Evolutionary conservation across 2,888 invertebrate genomes (phyloP), one percentile per base, ranked within the genome.

Genomic region (Sminthurides aquaticus): DNA sequence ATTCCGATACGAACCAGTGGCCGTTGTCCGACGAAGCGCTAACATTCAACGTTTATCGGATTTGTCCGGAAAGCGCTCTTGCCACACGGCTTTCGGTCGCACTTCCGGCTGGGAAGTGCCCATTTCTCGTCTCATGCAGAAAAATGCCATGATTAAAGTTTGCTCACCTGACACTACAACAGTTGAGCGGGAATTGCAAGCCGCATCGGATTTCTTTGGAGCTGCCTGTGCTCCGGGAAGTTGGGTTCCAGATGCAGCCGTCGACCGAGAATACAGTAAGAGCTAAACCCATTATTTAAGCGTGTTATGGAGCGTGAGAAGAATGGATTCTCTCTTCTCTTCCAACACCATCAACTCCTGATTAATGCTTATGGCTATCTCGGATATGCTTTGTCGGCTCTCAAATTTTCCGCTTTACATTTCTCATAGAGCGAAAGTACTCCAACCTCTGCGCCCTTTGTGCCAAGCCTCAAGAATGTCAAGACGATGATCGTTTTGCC

Each of bases 141-240:
- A 75, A 81, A 85, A 25, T 20, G 79, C 87, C 20, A 84, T 90
- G 76, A 83, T 84, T 3, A 83, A 84, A 68, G 81, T 86, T 76
- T 87, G 87, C 74, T 86, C 88, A 76, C 84, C 85, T 67, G 85
- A 81, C 67, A 81, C 86, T 69, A 87, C 87, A 1, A 85, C 87
- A 0, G 82, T 86, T 55, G 90, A 90, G 77, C 88, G 92, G 73
- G 91, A 93, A 76, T 82, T 94, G 1, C 86, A 87, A 71, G 88
- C 91, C 0, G 82, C 90, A 0, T 88, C 89, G 0, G 83, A 84
- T 20, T 87, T 91, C 79, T 95, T 94, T 80, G 82, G 83, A 11
- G 83, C 88, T 75, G 89, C 91, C 57, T 95, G 94, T 76, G 84
- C 92, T 60, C 93, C 94, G 18, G 93, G 93, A 57, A 83, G 82